phyloP scores from a whole-genome alignment of 2,888 invertebrate species.

The Abscondita cerata region DNA sequence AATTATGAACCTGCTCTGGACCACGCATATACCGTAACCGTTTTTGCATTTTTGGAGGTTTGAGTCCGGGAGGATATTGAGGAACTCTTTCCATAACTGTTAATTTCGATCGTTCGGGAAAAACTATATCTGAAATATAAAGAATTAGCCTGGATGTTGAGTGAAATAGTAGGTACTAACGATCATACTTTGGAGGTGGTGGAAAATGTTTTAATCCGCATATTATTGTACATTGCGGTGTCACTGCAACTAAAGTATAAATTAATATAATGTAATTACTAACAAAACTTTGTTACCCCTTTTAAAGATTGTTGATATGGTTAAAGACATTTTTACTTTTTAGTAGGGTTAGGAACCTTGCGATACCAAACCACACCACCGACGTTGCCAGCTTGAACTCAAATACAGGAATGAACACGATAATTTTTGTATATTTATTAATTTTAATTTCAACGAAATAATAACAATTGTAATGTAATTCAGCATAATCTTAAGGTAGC shows the following conservation, averaged over 20 bases:
- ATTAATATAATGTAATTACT: background rate
- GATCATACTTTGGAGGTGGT: conserved; percentile 71
- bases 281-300: too few species aligned
- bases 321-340: too few species aligned
- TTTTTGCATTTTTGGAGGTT: conserved; percentile 87
- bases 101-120: conserved; percentile 76
- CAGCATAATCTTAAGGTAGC: too few species aligned
- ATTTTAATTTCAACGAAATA: too few species aligned
- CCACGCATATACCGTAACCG: conserved; percentile 86
- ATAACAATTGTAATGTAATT: too few species aligned
- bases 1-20: conserved; percentile 86
- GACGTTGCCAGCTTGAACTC: too few species aligned
- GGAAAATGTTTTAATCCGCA: conserved; percentile 74
- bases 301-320: too few species aligned
- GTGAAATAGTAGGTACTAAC: conserved; percentile 58
- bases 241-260: background rate
- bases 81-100: conserved; percentile 77
- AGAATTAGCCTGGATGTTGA: background rate
- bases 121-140: conserved; percentile 67
- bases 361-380: too few species aligned
- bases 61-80: conserved; percentile 67
- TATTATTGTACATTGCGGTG: conserved; percentile 42
- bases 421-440: too few species aligned
- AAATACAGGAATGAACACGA: too few species aligned
- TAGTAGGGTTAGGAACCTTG: too few species aligned